Evolutionary conservation across 2,888 invertebrate genomes (phyloP), one percentile per base, ranked within the genome.

Genomic region (Cryptophagus acutangulus): DNA sequence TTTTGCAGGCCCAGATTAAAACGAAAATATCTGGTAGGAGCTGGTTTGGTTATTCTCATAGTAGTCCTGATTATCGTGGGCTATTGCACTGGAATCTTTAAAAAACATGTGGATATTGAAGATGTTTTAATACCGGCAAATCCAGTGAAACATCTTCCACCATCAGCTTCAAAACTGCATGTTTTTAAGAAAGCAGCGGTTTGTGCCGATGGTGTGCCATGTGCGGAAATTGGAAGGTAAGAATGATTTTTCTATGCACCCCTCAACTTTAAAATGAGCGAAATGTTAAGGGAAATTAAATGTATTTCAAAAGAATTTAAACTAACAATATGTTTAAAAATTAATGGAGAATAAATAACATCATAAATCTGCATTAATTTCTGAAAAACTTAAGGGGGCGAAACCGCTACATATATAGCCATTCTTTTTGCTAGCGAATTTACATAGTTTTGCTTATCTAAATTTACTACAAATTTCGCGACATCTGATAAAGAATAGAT

Each of bases 141-240:
- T 66, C 82, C 86, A 0, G 74, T 75, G 43, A 66, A 69, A 25
- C 71, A 74, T 0, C 72, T 76, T 24, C 82, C 80, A 10, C 76
- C 86, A 0, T 87, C 87, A 0, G 67, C 74, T 10, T 87, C 87
- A 2, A 65, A 65, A 29, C 70, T 86, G n/a, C 79, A 80, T 51
- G 66, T 66, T 1, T 90, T 83, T 65, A 73, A 75, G 43, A 75
- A 71, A 33, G 84, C 81, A 0, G 89, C 87, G 0, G 82, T 91
- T 12, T 87, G 86, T 60, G 81, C 87, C 0, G 91, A 91, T 62
- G 82, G 81, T 2, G 74, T 75, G 2, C 75, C 77, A 3, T 91
- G 90, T 66, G 87, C 89, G 2, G 66, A 74, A 46, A 79, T 89
- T 52, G 90, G 89, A 65, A 83, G 77, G 88, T 89, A 71, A 69